Conservation (phyloP, 2,888 invertebrate genomes). For the Charanyca ferruginea region DNA sequence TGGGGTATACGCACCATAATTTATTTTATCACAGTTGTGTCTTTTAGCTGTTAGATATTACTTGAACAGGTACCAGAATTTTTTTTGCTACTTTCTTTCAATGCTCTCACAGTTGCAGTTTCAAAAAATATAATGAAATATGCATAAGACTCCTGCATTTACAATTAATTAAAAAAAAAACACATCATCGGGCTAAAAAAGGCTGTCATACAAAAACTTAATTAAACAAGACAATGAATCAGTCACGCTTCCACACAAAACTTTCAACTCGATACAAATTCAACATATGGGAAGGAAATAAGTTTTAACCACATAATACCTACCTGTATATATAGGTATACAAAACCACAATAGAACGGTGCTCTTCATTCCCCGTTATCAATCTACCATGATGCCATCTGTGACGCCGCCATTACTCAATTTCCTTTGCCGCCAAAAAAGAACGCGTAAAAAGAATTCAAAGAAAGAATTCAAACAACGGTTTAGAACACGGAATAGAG, state of each 20-base stretch:
- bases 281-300: conserved; percentile 62
- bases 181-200: background rate
- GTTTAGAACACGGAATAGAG: conserved; percentile 72
- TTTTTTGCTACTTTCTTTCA: background rate
- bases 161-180: background rate
- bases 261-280: conserved; percentile 17
- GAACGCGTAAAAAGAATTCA: conserved; percentile 80
- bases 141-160: too few relatives aligned
- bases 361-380: conserved; percentile 88
- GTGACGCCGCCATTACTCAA: conserved; percentile 90
- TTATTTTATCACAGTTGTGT: conserved; percentile 45
- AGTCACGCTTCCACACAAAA: conserved; percentile 9
- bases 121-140: background rate
- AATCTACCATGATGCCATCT: conserved; percentile 90
- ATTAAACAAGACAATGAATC: conserved; percentile 35
- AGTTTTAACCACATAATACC: conserved; percentile 34
- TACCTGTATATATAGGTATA: conserved; percentile 60
- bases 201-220: background rate
- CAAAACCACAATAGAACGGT: conserved; percentile 81
- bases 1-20: conserved; percentile 44
- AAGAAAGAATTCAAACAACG: conserved; percentile 72
- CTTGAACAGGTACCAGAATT: background rate
- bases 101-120: background rate
- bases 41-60: conserved; percentile 10
- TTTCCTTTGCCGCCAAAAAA: conserved; percentile 86